phyloP scores from a whole-genome alignment of 2,888 invertebrate species.

The Drosophila subquinaria region DNA sequence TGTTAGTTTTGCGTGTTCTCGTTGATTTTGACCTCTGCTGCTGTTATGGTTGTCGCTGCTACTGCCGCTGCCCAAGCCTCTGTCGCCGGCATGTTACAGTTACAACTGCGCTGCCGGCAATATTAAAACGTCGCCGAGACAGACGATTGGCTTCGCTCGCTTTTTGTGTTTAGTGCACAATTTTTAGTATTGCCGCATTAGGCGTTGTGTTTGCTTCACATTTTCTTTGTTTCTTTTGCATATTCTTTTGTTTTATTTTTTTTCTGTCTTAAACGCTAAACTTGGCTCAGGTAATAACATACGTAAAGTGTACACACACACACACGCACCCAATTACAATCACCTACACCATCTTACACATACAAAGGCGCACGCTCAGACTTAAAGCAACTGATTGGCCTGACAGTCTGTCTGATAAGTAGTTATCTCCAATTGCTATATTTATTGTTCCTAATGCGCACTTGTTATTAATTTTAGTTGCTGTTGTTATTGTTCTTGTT shows the following conservation, averaged over 20 bases:
- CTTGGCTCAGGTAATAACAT: constrained; percentile 52
- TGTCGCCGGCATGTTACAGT: constrained; percentile 32
- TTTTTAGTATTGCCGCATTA: constrained; percentile 63
- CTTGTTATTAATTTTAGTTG: constrained; percentile 1
- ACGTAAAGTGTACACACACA: not conserved
- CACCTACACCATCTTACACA: constrained; percentile 1
- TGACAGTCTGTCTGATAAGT: constrained; percentile 33
- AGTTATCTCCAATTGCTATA: constrained; percentile 41
- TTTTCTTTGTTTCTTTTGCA: constrained; percentile 13
- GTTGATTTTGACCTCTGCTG: constrained; percentile 45
- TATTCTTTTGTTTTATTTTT: constrained; percentile 8
- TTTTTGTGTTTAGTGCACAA: constrained; percentile 51
- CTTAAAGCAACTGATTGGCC: constrained; percentile 26
- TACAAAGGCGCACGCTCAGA: not conserved
- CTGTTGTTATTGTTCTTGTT: constrained; percentile 10
- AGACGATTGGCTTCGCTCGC: constrained; percentile 37
- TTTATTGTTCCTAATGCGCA: constrained; percentile 38
- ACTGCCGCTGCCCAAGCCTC: constrained; percentile 4
- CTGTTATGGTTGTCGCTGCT: constrained; percentile 10
- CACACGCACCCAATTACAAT: constrained; percentile 4
- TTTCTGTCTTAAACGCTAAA: constrained; percentile 24
- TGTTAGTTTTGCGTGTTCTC: constrained; percentile 9
- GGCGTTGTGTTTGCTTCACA: constrained; percentile 57
- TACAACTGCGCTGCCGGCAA: constrained; percentile 45
- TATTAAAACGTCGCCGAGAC: constrained; percentile 28